A percentile compares a stretch with the other conserved stretches of the same genome.
These are phyloP conservation scores for Selene dorsalis DNA, from an alignment of 2,797 vertebrate genomes.

Conservation along the genomic window DNA sequence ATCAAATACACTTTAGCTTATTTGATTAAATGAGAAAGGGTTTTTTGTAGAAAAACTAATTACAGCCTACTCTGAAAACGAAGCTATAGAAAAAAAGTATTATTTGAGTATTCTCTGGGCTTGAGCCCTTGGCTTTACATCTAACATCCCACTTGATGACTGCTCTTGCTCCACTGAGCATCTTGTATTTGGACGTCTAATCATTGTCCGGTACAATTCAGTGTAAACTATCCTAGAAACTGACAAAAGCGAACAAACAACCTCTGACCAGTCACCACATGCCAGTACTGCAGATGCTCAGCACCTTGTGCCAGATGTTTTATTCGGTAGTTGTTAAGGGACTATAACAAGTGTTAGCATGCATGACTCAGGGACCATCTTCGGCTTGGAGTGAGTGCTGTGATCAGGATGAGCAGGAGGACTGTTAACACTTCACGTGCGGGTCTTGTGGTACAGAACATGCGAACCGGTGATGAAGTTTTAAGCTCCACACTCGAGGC, in stretches of 20 bases:
- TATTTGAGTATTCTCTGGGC: constrained; percentile 1
- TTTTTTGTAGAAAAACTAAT: background rate
- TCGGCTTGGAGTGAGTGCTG: background rate
- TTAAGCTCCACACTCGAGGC: background rate
- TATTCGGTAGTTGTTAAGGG: constrained; percentile 29
- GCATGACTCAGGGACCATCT: constrained; percentile 5
- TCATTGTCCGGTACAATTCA: constrained; percentile 37
- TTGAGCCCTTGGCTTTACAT: background rate
- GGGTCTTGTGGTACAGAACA: background rate
- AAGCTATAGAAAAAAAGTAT: background rate
- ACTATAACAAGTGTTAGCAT: constrained; percentile 13
- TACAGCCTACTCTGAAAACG: background rate
- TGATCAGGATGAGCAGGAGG: constrained; percentile 8
- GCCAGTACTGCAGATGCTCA: constrained; percentile 5
- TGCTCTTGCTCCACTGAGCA: constrained; percentile 39
- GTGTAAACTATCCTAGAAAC: constrained; percentile 41
- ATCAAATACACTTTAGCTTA: background rate
- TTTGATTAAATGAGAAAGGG: constrained; percentile 11
- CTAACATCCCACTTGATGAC: constrained; percentile 7
- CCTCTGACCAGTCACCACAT: constrained; percentile 19
- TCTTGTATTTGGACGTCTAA: constrained; percentile 37
- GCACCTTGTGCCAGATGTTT: constrained; percentile 30
- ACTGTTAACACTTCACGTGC: background rate
- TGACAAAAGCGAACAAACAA: constrained; percentile 17
- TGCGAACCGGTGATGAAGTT: background rate